Evolutionary conservation across 2,888 invertebrate genomes (phyloP).

Genomic region (Nasonia oneida): DNA sequence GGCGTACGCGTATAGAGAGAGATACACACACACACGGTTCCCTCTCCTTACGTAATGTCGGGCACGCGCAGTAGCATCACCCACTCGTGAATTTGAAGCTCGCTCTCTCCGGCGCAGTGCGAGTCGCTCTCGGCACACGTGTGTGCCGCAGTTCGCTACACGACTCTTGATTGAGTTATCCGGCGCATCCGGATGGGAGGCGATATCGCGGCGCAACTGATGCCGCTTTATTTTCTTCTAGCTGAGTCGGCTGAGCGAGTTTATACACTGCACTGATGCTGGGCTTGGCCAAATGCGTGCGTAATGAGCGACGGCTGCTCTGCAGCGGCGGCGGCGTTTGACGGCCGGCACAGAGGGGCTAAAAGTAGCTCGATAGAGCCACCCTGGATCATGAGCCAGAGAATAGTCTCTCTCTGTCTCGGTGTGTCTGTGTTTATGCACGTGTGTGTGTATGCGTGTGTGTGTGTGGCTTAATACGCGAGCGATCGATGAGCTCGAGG

Average conservation of each 20-base stretch:
- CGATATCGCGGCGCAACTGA: slow-evolving; percentile 16
- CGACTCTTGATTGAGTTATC: slow-evolving; percentile 28
- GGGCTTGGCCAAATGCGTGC: slow-evolving; percentile 55
- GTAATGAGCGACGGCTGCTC: slow-evolving; percentile 46
- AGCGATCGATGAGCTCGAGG: slow-evolving; percentile 70
- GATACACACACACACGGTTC: background rate
- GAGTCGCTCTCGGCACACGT: background rate
- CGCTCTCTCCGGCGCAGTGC: background rate
- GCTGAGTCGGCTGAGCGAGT: slow-evolving; percentile 18
- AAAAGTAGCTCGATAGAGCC: slow-evolving; percentile 61
- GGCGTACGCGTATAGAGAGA: background rate
- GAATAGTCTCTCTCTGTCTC: background rate
- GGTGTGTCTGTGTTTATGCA: background rate
- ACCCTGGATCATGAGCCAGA: slow-evolving; percentile 56
- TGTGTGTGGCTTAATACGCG: slow-evolving; percentile 63
- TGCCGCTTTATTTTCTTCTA: slow-evolving; percentile 44
- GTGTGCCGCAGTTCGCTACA: background rate
- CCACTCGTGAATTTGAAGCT: slow-evolving; percentile 40
- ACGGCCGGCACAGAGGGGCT: slow-evolving; percentile 53
- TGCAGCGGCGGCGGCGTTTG: slow-evolving; percentile 26
- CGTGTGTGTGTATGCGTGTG: background rate
- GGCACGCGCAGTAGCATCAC: slow-evolving; percentile 20
- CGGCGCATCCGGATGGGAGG: background rate
- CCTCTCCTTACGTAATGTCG: slow-evolving; percentile 5
- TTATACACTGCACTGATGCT: slow-evolving; percentile 44